phyloP scores from a whole-genome alignment of 2,113 vertebrate genomes.

The Rhinoderma darwinii region DNA sequence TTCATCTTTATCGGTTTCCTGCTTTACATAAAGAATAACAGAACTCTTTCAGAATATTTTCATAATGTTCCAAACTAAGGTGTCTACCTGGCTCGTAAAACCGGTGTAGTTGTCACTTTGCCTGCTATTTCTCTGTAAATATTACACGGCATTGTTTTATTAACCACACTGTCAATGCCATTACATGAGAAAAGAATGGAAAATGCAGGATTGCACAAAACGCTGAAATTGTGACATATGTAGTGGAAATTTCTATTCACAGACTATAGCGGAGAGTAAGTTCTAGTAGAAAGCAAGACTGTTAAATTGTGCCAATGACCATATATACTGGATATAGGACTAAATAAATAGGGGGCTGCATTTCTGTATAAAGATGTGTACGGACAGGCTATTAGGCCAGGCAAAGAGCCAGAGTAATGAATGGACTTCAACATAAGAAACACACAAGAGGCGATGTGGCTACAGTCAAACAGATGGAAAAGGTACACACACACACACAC shows the following conservation, averaged over 20 bases:
- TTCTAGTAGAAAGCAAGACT: no score
- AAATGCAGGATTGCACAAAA: not conserved
- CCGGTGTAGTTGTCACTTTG: not conserved
- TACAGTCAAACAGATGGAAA: no score
- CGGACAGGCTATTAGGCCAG: no score
- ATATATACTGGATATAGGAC: no score
- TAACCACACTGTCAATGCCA: not conserved
- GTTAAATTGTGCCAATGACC: not conserved
- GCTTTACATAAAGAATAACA: conserved; percentile 3
- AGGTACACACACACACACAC: not conserved
- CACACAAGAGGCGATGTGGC: no score
- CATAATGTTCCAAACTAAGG: not conserved
- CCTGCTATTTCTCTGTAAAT: not conserved
- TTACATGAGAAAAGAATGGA: not conserved
- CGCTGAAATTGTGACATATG: not conserved
- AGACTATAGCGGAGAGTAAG: no score
- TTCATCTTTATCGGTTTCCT: conserved; percentile 55
- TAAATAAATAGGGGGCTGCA: no score
- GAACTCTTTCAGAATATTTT: not conserved
- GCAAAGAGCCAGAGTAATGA: no score
- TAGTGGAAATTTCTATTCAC: not conserved
- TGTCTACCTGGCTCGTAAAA: not conserved
- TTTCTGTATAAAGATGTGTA: no score
- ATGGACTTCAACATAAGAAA: no score
- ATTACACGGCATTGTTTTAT: not conserved